A percentile compares a stretch with the other conserved stretches of the same genome.
Evolutionary conservation across 2,113 vertebrate genomes (phyloP).

Genomic region (Chionodraco myersi): DNA sequence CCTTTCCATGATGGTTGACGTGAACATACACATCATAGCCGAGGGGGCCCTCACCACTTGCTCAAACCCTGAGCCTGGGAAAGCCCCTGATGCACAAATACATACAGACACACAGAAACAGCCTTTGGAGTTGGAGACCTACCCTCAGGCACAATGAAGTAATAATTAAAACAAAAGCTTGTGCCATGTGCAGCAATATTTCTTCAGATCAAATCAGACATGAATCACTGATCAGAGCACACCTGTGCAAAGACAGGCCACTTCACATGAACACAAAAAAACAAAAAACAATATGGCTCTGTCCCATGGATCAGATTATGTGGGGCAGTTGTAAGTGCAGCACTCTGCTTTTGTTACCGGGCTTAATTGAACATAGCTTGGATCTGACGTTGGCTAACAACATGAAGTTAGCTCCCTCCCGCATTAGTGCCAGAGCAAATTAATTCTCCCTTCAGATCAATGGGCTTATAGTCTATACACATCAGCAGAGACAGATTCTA

Average conservation of each 20-base stretch:
- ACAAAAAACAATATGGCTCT: conserved; percentile 5
- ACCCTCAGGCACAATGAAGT: conserved; percentile 30
- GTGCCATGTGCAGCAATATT: conserved; percentile 31
- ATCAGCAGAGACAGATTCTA: conserved; percentile 56
- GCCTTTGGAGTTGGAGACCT: conserved; percentile 8
- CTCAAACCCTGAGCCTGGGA: conserved; percentile 60
- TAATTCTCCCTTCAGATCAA: conserved; percentile 73
- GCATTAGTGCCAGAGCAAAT: conserved; percentile 74
- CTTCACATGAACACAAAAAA: conserved; percentile 2
- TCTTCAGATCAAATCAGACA: conserved; percentile 27
- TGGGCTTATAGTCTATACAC: conserved; percentile 66
- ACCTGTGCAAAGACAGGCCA: background rate
- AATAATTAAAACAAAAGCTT: conserved; percentile 52
- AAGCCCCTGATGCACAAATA: conserved; percentile 47
- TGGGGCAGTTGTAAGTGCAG: conserved; percentile 28
- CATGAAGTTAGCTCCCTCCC: conserved; percentile 58
- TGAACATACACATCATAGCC: conserved; percentile 27
- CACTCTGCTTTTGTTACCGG: conserved; percentile 53
- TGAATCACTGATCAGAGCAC: conserved; percentile 22
- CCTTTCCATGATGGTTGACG: conserved; percentile 27
- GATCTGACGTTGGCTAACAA: conserved; percentile 63
- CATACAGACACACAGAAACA: conserved; percentile 45
- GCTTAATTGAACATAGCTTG: conserved; percentile 70
- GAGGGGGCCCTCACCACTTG: conserved; percentile 54
- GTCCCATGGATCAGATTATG: conserved; percentile 38